These are phyloP conservation scores for Dorcus hopei DNA, from an alignment of 2,888 invertebrate genomes.

Conservation along the genomic window DNA sequence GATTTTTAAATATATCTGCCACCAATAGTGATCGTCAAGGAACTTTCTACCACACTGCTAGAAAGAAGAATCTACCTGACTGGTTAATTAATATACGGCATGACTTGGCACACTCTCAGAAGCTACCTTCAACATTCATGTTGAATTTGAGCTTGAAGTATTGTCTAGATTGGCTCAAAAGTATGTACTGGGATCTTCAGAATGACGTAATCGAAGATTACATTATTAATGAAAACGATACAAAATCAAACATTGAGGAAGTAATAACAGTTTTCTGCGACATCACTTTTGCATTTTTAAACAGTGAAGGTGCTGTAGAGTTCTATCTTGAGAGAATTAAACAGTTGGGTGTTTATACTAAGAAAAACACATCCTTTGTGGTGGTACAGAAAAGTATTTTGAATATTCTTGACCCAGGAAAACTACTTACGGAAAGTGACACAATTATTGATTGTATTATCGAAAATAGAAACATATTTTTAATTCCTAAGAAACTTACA, in stretches of 20 bases:
- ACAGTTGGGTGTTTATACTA: constrained; percentile 3
- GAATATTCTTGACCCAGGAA: background rate
- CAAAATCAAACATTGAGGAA: background rate
- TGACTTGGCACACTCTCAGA: constrained; percentile 70
- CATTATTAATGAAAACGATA: constrained; percentile 20
- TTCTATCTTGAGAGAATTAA: background rate
- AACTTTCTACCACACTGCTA: constrained; percentile 55
- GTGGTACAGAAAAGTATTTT: background rate
- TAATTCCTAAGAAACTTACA: constrained; percentile 13
- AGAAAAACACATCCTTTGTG: background rate
- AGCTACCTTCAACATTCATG: constrained; percentile 61
- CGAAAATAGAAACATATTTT: constrained; percentile 14
- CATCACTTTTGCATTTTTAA: background rate
- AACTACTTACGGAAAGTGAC: constrained; percentile 1
- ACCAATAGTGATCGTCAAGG: constrained; percentile 42
- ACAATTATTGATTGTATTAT: constrained; percentile 23
- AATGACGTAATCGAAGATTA: constrained; percentile 52
- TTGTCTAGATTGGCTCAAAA: constrained; percentile 66
- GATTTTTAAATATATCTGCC: constrained; percentile 46
- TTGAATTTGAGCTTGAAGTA: constrained; percentile 62
- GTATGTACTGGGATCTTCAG: constrained; percentile 64
- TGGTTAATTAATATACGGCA: constrained; percentile 80
- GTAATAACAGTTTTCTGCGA: constrained; percentile 6
- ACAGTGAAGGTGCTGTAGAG: background rate
- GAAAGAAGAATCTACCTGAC: constrained; percentile 66